Evolutionary conservation across 2,888 invertebrate genomes (phyloP).

Genomic region (Drosophila helvetica): DNA sequence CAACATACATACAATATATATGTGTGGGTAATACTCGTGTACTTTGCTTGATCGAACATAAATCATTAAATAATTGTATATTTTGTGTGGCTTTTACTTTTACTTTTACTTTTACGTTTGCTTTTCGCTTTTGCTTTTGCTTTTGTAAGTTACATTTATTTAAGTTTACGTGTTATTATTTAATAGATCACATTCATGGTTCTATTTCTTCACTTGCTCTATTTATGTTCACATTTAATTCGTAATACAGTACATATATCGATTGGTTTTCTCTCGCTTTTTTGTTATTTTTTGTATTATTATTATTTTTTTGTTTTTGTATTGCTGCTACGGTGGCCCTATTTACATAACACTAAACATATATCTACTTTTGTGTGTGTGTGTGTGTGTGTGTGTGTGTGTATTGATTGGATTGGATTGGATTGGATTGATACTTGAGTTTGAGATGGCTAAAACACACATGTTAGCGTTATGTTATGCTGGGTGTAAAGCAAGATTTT

Average conservation of each 20-base stretch:
- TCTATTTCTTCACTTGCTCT: conserved; percentile 80
- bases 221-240: conserved; percentile 74
- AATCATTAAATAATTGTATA: conserved; percentile 31
- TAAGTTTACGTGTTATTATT: conserved; percentile 64
- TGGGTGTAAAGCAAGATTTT: conserved; percentile 45
- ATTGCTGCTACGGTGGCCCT: conserved; percentile 54
- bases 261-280: conserved; percentile 32
- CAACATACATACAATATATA: conserved; percentile 45
- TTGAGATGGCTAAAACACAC: conserved; percentile 46
- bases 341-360: conserved; percentile 40
- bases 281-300: conserved; percentile 12
- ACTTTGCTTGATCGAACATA: conserved; percentile 16
- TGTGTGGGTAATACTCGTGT: conserved; percentile 43
- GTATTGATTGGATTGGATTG: conserved; percentile 13
- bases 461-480: conserved; percentile 27
- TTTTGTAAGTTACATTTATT: conserved; percentile 60
- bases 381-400: conserved; percentile 28
- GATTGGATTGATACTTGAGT: conserved; percentile 39
- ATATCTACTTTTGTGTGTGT: conserved; percentile 25
- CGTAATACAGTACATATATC: conserved; percentile 44
- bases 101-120: neutral
- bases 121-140: conserved; percentile 11
- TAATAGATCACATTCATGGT: conserved; percentile 83
- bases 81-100: conserved; percentile 11
- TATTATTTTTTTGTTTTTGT: conserved; percentile 4